Evolutionary conservation across 2,113 vertebrate genomes (phyloP).

Genomic region (Agapornis roseicollis): DNA sequence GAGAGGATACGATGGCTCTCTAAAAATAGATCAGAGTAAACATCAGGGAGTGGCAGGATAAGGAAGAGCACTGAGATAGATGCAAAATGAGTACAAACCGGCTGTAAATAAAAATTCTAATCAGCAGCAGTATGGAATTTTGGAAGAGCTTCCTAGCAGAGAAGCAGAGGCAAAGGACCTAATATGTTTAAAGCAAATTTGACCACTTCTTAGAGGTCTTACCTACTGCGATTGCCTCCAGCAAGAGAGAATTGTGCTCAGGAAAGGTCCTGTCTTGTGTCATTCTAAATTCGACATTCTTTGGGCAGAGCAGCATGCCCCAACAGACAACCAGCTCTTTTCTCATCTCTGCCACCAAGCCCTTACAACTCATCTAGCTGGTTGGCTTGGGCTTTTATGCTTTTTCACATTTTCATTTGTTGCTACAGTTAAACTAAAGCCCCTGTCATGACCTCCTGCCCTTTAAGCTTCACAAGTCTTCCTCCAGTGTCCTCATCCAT

Average conservation of each 20-base stretch:
- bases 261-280: not conserved
- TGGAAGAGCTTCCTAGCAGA: not conserved
- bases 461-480: not conserved
- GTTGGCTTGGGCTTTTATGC: not conserved
- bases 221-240: not conserved
- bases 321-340: not conserved
- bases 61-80: not conserved
- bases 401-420: not conserved
- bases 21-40: slow-evolving; percentile 51
- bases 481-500: not conserved
- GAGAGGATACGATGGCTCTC: slow-evolving; percentile 3
- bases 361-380: not conserved
- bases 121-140: not conserved
- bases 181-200: not conserved
- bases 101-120: not conserved
- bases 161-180: not conserved
- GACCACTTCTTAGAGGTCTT: not conserved
- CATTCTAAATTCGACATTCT: accelerated
- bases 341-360: not conserved
- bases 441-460: not conserved
- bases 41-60: not conserved
- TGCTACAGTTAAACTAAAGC: not conserved
- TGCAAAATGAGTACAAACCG: not conserved
- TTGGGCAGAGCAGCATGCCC: not conserved
- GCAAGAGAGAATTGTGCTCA: not conserved